Evolutionary conservation across 2,113 vertebrate genomes (phyloP).

Genomic region (Scartelaos histophorus): DNA sequence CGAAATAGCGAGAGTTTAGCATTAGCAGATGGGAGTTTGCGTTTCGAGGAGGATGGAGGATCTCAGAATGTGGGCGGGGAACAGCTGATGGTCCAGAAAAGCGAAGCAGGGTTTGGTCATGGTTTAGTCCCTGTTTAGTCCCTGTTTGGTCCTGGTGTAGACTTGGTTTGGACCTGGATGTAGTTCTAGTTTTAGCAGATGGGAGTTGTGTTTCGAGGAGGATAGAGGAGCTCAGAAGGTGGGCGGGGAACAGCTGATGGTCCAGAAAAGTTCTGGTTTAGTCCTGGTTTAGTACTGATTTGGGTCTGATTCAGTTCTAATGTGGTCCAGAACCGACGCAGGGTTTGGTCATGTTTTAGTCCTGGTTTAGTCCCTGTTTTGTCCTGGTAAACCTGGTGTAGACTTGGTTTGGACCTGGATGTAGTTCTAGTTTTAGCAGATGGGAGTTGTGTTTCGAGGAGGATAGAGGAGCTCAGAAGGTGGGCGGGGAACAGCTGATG

Average conservation of each 20-base stretch:
- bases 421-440: no score
- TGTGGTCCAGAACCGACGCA: neutral
- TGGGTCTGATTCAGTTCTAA: neutral
- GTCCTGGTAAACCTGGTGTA: no score
- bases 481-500: no score
- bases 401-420: no score
- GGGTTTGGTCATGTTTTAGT: neutral
- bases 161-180: neutral
- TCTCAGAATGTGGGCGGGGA: neutral
- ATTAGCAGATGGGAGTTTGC: constrained; percentile 59
- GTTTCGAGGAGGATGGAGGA: constrained; percentile 28
- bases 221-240: no score
- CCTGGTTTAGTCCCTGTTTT: neutral
- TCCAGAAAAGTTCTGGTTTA: no score
- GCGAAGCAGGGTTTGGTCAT: neutral
- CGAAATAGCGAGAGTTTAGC: constrained; percentile 57
- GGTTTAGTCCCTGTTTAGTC: neutral
- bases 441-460: no score
- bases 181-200: no score
- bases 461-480: no score
- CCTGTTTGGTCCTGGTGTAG: neutral
- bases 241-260: no score
- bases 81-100: neutral
- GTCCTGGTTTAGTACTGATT: neutral
- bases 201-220: no score